Evolutionary conservation across 1,140 invertebrate species (phyloP).

Genomic region (Drosophila rufa): DNA sequence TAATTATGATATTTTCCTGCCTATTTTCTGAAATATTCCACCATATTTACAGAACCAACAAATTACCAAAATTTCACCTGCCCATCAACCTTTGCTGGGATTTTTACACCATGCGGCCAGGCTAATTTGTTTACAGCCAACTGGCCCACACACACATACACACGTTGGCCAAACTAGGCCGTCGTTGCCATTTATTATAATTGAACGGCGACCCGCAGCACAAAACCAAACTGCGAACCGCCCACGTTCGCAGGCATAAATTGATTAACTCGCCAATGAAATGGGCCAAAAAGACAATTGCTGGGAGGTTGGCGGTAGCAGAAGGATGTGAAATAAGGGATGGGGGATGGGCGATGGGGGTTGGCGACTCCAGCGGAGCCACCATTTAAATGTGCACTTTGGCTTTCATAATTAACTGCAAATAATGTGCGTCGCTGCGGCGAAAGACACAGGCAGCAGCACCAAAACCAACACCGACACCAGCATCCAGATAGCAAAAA

Average conservation of each 20-base stretch:
- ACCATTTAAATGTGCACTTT: slow-evolving; percentile 64
- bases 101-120: slow-evolving; percentile 27
- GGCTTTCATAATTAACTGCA: slow-evolving; percentile 61
- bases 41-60: neutral
- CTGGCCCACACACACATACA: slow-evolving; percentile 19
- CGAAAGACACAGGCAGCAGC: slow-evolving; percentile 8
- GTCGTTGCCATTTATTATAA: slow-evolving; percentile 68
- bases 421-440: slow-evolving; percentile 35
- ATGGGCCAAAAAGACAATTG: slow-evolving; percentile 17
- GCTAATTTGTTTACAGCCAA: slow-evolving; percentile 56
- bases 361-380: slow-evolving; percentile 14
- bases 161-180: slow-evolving; percentile 45
- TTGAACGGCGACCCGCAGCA: slow-evolving; percentile 43
- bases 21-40: neutral
- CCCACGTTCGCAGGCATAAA: slow-evolving; percentile 57
- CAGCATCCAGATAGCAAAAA: neutral
- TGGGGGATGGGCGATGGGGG: neutral
- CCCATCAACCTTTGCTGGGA: slow-evolving; percentile 21
- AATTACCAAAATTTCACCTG: slow-evolving; percentile 26
- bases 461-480: neutral
- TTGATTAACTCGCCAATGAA: slow-evolving; percentile 59
- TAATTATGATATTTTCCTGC: slow-evolving; percentile 1
- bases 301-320: neutral
- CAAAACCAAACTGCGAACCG: slow-evolving; percentile 19
- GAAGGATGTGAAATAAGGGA: neutral